A percentile compares a stretch with the other conserved stretches of the same genome.
phyloP scores from a whole-genome alignment of 2,113 vertebrate species.

The Phaethon lepturus region DNA sequence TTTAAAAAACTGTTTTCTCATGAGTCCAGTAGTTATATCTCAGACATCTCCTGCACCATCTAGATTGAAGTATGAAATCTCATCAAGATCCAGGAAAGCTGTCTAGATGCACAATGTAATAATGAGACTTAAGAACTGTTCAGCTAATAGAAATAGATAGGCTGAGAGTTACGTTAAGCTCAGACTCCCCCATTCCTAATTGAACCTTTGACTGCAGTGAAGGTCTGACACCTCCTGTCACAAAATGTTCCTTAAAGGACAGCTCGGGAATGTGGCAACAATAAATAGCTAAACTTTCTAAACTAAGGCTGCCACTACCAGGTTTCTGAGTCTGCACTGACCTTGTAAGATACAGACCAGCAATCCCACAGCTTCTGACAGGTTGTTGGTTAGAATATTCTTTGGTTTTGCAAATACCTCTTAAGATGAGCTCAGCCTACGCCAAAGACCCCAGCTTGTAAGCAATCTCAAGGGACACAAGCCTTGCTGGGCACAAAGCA shows the following conservation, averaged over 20 bases:
- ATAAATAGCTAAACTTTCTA: neutral
- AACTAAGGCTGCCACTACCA: neutral
- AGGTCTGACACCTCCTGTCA: neutral
- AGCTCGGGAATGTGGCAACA: neutral
- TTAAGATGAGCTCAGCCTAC: neutral
- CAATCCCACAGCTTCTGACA: neutral
- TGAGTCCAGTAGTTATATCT: neutral
- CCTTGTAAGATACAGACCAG: neutral
- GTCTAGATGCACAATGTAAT: neutral
- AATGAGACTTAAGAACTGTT: neutral
- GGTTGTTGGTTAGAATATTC: neutral
- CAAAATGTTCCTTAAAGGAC: neutral
- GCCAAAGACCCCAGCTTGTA: neutral
- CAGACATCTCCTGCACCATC: neutral
- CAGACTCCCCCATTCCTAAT: neutral
- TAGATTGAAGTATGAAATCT: neutral
- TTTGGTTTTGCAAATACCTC: neutral
- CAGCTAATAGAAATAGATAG: neutral
- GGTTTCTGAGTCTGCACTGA: neutral
- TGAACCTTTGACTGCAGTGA: neutral
- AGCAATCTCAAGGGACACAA: neutral
- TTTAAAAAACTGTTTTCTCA: slow-evolving; percentile 17
- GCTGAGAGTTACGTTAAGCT: neutral
- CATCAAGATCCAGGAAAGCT: neutral
- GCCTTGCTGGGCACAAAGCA: neutral